Base-by-base conservation (phyloP, 2,797 vertebrate species). In the Chrosomus eos region DNA sequence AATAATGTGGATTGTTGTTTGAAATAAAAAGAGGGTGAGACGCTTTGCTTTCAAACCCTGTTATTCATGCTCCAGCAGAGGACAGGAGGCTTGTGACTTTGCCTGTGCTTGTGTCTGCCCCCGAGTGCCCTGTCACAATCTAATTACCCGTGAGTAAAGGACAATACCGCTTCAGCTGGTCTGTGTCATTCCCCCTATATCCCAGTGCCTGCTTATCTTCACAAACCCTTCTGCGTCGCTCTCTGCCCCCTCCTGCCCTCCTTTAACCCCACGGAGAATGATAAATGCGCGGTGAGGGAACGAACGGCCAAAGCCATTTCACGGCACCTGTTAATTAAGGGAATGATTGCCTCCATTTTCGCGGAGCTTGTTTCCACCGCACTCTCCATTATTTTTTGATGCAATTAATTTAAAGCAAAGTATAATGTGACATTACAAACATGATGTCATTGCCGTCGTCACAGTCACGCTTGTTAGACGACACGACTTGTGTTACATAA, bases 91-190 rank as follows among this genome's bases (percentile, higher is more conserved):
- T 86, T 89, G 89, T 91, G 91, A 90, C 90, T 93, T 90, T 91
- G 89, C 92, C 91, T 91, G 88, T 91, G 92, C 91, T 92, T 89
- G 89, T 91, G 88, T 91, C 89, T 93, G 93, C 90, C 91, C 92
- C 91, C 84, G 86, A 87, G 88, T 93, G 92, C 90, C 92, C 92
- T 86, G 89, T 89, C 93, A 94, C 92, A 84, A 94, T 94, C 94
- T 95, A 95, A 95, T 96, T 95, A 95, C 92, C 93, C 90, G 87
- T 91, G 93, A 94, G 94, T 93, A 94, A 94, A 95, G 94, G 93
- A 95, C 93, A 95, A 95, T 95, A 94, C 94, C 93, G 94, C 93
- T 93, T 94, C 93, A 93, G 93, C 94, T 96, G 95, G 93, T 94
- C 92, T 95, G 91, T 95, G 94, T 95, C 94, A 94, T 94, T 94